Percentiles rank a stretch among this genome's conserved stretches.
These are phyloP conservation scores for Akabosia matsudoensis DNA, from an alignment of 1,140 invertebrate genomes.

Conservation along the genomic window DNA sequence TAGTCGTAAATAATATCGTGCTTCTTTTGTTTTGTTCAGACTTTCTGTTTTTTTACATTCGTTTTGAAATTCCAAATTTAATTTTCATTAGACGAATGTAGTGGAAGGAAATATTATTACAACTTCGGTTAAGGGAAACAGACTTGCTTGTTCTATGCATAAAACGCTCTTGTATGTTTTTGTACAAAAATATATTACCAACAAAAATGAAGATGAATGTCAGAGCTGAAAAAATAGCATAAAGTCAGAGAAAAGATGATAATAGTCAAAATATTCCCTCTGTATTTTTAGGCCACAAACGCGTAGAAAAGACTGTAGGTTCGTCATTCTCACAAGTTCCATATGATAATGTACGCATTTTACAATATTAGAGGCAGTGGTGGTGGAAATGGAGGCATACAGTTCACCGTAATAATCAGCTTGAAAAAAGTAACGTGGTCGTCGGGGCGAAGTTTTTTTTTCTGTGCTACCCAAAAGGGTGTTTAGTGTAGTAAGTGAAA, in stretches of 20 bases:
- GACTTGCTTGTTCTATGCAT: no score
- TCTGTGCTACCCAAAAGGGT: conserved; percentile 17
- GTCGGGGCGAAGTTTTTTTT: background rate
- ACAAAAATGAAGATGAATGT: conserved; percentile 14
- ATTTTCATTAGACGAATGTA: conserved; percentile 15
- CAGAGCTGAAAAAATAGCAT: background rate
- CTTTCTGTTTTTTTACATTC: background rate
- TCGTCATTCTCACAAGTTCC: no score
- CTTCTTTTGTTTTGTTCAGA: background rate
- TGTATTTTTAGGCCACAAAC: no score
- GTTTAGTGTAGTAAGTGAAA: no score
- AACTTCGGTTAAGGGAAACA: no score
- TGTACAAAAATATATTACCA: background rate
- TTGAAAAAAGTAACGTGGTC: conserved; percentile 13
- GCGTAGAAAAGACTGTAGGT: no score
- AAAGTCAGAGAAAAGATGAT: background rate
- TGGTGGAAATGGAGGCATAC: background rate
- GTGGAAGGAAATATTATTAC: background rate
- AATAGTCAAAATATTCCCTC: no score
- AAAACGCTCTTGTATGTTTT: no score
- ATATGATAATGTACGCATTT: background rate
- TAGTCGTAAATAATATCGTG: no score
- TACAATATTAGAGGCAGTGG: background rate
- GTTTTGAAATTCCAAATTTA: background rate
- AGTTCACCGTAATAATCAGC: background rate